Evolutionary conservation across 2,797 vertebrate genomes (phyloP).

Genomic region (Morus bassanus): DNA sequence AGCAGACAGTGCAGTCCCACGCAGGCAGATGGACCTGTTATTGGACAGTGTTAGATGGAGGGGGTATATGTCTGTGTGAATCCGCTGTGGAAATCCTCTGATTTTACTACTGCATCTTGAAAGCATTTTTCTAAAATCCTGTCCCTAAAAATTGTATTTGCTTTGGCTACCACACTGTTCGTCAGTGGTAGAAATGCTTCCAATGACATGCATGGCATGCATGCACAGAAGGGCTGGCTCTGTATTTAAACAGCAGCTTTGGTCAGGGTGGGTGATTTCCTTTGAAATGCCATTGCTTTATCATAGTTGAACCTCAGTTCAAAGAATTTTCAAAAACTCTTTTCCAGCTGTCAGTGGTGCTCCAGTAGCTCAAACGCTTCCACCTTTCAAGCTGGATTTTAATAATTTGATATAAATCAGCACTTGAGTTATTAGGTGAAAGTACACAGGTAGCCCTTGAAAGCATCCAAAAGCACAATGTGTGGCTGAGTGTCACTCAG

Average conservation of each 20-base stretch:
- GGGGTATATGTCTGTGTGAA: accelerated
- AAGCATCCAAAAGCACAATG: neutral
- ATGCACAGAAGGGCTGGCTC: neutral
- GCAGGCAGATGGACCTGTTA: accelerated
- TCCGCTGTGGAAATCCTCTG: neutral
- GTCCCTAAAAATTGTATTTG: neutral
- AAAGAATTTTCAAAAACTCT: neutral
- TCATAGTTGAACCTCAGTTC: neutral
- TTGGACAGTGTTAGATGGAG: neutral
- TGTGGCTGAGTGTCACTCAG: too few relatives aligned
- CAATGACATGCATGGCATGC: accelerated
- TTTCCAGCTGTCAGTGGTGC: neutral
- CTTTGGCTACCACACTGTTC: neutral
- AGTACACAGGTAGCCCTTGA: neutral
- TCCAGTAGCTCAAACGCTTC: neutral
- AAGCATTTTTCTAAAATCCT: neutral
- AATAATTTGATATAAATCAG: neutral
- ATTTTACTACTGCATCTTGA: neutral
- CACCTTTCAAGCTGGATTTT: neutral
- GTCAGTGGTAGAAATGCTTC: neutral
- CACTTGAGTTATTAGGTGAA: neutral
- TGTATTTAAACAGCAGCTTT: neutral
- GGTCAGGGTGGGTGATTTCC: neutral
- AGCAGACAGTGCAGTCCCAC: too few relatives aligned
- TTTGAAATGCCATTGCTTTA: neutral